A percentile compares a stretch with the other conserved stretches of the same genome.
phyloP scores from a whole-genome alignment of 1,140 invertebrate species.

The Trypoxylus dichotomus region DNA sequence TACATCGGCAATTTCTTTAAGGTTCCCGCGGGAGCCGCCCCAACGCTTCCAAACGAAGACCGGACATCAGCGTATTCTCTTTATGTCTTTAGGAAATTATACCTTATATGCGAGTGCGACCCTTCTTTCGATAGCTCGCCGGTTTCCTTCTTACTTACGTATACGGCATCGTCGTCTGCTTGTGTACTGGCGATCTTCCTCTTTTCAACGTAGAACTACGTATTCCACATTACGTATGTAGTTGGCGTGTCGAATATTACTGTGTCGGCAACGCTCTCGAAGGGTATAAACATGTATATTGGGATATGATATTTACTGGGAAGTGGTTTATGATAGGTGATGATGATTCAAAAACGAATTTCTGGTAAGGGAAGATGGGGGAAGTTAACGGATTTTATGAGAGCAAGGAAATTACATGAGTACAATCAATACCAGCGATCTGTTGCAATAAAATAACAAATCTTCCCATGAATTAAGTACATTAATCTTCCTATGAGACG shows the following conservation, averaged over 20 bases:
- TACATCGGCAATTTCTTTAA: constrained; percentile 54
- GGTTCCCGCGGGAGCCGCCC: constrained; percentile 45
- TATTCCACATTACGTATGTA: neutral
- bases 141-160: neutral
- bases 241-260: neutral
- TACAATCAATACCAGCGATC: too few relatives aligned
- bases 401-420: too few relatives aligned
- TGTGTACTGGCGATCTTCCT: too few relatives aligned
- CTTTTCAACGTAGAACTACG: too few relatives aligned
- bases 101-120: constrained; percentile 44
- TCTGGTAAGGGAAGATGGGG: too few relatives aligned
- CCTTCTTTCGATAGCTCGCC: constrained; percentile 18
- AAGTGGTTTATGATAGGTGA: neutral
- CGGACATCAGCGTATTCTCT: constrained; percentile 51
- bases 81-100: constrained; percentile 51
- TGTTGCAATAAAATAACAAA: too few relatives aligned
- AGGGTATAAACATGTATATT: too few relatives aligned
- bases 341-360: neutral
- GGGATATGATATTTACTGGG: too few relatives aligned
- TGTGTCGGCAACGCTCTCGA: neutral
- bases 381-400: too few relatives aligned
- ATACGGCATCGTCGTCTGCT: neutral
- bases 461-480: too few relatives aligned
- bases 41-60: constrained; percentile 33
- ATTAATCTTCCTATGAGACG: too few relatives aligned